phyloP scores from a whole-genome alignment of 2,888 invertebrate species.

The Euproctis similis region DNA sequence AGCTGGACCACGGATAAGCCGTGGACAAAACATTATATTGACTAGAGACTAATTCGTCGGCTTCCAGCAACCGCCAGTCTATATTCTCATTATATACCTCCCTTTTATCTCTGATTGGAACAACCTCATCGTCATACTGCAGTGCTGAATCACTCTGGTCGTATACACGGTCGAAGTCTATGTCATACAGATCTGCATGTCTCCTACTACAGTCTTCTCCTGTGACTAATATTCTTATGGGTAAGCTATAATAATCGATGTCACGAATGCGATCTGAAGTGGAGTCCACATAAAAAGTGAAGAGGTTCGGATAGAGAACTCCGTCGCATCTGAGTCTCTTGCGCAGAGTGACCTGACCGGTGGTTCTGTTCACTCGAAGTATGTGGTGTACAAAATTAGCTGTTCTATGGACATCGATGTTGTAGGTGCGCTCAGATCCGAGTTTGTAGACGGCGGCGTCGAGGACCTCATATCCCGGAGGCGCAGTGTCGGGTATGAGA shows the following conservation, averaged over 20 bases:
- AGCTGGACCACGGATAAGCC: constrained; percentile 72
- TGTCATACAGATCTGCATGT: constrained; percentile 76
- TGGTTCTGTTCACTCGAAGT: constrained; percentile 83
- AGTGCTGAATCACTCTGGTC: constrained; percentile 65
- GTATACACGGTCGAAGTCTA: constrained; percentile 75
- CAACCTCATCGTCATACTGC: constrained; percentile 61
- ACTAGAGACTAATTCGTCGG: constrained; percentile 62
- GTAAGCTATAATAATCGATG: constrained; percentile 88
- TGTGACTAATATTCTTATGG: constrained; percentile 83
- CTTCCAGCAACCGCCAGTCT: constrained; percentile 69
- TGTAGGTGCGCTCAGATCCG: constrained; percentile 86
- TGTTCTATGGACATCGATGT: constrained; percentile 86
- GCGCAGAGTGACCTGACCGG: constrained; percentile 83
- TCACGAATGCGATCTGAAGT: constrained; percentile 85
- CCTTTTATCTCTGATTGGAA: constrained; percentile 55
- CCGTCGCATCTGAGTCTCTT: constrained; percentile 86
- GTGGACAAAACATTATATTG: constrained; percentile 64
- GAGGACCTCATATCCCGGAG: constrained; percentile 81
- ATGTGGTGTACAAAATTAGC: constrained; percentile 88
- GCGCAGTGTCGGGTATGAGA: constrained; percentile 75
- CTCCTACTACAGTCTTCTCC: constrained; percentile 82
- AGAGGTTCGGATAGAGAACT: constrained; percentile 87
- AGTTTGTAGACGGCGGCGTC: constrained; percentile 88
- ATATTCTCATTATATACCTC: constrained; percentile 48
- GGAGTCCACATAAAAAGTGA: constrained; percentile 91